Evolutionary conservation across 2,113 vertebrate species (phyloP).

Genomic region (Rousettus leschenaultii): DNA sequence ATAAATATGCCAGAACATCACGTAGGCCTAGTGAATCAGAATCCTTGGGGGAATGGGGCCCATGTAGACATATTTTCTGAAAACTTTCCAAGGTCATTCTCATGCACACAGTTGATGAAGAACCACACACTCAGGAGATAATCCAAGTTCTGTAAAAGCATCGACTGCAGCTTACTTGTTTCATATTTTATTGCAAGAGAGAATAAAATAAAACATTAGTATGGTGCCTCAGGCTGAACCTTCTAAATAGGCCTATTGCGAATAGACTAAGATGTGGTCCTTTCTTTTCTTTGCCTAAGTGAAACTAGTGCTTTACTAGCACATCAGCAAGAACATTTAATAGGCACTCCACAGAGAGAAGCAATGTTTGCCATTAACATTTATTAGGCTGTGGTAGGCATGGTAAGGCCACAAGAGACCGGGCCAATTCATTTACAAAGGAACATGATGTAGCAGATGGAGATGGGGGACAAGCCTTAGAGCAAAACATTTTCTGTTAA

Average conservation of each 20-base stretch:
- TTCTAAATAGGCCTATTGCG: conserved; percentile 15
- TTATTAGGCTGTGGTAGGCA: too few species aligned
- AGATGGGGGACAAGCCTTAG: too few species aligned
- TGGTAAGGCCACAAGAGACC: too few species aligned
- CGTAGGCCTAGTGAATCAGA: background rate
- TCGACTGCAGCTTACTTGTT: background rate
- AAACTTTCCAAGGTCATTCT: background rate
- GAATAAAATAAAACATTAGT: background rate
- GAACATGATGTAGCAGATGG: too few species aligned
- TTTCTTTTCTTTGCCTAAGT: background rate
- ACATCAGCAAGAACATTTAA: too few species aligned
- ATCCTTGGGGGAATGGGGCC: background rate
- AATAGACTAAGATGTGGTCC: background rate
- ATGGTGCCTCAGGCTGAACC: background rate
- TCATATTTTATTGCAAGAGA: background rate
- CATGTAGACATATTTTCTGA: background rate
- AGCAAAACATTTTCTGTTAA: too few species aligned
- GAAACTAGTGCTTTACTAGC: too few species aligned
- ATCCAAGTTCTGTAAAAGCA: background rate
- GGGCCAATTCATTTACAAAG: too few species aligned
- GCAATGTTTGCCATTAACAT: too few species aligned
- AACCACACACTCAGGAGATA: background rate
- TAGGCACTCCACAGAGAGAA: too few species aligned
- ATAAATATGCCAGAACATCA: conserved; percentile 13
- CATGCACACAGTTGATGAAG: background rate